A percentile compares a stretch with the other conserved stretches of the same genome.
phyloP scores from a whole-genome alignment of 2,888 invertebrate species.

The Dasypogon diadema region DNA sequence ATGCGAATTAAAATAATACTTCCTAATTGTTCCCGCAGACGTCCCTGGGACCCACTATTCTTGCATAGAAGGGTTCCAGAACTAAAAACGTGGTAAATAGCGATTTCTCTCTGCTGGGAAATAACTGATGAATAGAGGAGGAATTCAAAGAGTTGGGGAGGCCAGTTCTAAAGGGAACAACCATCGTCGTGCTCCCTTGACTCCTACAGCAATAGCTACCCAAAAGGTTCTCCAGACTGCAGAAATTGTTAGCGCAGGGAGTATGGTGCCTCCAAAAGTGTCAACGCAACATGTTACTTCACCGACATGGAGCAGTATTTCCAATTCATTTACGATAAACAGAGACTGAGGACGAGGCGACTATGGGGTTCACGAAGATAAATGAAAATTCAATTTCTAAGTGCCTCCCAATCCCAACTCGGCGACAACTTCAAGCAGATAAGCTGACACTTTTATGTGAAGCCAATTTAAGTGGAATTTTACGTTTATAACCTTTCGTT shows the following conservation, averaged over 20 bases:
- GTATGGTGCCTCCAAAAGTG: slow-evolving; percentile 8
- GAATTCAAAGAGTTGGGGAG: not conserved
- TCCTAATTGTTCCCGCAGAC: not conserved
- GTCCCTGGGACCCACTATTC: not conserved
- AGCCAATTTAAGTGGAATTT: slow-evolving; percentile 32
- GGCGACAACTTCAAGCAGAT: slow-evolving; percentile 8
- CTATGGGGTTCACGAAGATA: slow-evolving; percentile 14
- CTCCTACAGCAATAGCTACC: not conserved
- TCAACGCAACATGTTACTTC: slow-evolving; percentile 24
- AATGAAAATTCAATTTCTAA: slow-evolving; percentile 32
- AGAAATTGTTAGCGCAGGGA: not conserved
- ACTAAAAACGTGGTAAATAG: not conserved
- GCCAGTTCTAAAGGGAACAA: not conserved
- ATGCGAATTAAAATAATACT: not conserved
- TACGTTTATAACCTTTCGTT: slow-evolving; percentile 5
- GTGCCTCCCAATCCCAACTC: not conserved
- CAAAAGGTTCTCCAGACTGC: not conserved
- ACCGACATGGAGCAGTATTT: slow-evolving; percentile 6
- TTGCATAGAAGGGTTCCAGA: not conserved
- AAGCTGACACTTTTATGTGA: slow-evolving; percentile 29
- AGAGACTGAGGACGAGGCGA: not conserved
- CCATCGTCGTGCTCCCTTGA: not conserved
- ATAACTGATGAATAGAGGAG: not conserved
- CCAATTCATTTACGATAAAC: slow-evolving; percentile 41
- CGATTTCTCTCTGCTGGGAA: not conserved